Conservation (phyloP, 1,140 invertebrate species). For the Yoshiicerus persimilis region DNA sequence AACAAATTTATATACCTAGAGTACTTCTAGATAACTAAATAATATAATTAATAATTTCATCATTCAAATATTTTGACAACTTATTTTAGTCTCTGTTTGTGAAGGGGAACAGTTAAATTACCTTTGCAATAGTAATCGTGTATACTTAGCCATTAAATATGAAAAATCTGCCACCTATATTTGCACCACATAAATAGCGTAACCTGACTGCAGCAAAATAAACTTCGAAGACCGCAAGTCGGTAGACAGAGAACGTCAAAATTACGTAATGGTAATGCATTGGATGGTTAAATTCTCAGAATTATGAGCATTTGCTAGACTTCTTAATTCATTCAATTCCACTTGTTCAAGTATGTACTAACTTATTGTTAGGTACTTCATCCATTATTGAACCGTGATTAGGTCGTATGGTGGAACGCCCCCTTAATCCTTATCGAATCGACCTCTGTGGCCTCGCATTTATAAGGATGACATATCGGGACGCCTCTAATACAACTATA, state of each 20-base stretch:
- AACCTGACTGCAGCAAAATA: too few species aligned
- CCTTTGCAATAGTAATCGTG: too few species aligned
- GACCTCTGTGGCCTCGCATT: conserved; percentile 29
- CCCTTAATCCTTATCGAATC: conserved; percentile 31
- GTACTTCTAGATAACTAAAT: too few species aligned
- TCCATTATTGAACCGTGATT: not conserved
- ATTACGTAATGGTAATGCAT: not conserved
- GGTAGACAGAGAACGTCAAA: not conserved
- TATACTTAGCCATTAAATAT: too few species aligned
- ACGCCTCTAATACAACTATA: conserved; percentile 31
- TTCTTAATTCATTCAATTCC: not conserved
- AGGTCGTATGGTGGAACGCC: conserved; percentile 11
- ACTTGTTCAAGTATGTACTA: not conserved
- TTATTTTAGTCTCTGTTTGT: too few species aligned
- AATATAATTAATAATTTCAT: too few species aligned
- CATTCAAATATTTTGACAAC: too few species aligned
- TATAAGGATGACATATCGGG: conserved; percentile 30
- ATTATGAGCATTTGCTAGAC: not conserved
- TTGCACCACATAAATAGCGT: too few species aligned
- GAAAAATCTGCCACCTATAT: too few species aligned
- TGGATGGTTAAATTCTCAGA: not conserved
- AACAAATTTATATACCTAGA: too few species aligned
- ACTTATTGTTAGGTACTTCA: not conserved
- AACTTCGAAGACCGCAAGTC: too few species aligned
- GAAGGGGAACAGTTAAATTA: too few species aligned